Percentiles rank a stretch among this genome's conserved stretches.
phyloP scores from a whole-genome alignment of 2,888 invertebrate species.

The Ophonus ardosiacus region DNA sequence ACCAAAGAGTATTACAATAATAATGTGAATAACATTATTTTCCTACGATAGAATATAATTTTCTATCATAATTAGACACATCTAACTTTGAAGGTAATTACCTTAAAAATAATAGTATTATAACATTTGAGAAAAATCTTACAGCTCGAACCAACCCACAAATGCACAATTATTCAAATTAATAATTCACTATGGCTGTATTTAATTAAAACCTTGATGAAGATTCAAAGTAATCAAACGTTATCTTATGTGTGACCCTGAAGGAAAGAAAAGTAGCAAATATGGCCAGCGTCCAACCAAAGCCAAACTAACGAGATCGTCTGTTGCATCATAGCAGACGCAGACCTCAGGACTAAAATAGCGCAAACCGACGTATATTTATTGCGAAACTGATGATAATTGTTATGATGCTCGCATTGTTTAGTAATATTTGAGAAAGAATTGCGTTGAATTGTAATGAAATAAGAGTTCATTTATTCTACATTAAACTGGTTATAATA shows the following conservation, averaged over 20 bases:
- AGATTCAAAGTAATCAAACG: conserved; percentile 21
- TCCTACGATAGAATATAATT: background rate
- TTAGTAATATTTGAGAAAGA: conserved; percentile 37
- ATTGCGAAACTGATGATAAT: conserved; percentile 32
- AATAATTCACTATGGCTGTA: conserved; percentile 3
- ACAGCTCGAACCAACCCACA: background rate
- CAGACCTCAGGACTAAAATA: background rate
- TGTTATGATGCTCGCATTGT: conserved; percentile 26
- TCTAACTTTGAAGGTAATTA: background rate
- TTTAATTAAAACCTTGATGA: conserved; percentile 35
- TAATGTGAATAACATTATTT: background rate
- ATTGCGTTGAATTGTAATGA: background rate
- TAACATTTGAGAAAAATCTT: background rate
- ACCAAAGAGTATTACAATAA: background rate
- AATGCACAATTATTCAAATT: conserved; percentile 31
- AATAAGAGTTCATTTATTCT: background rate
- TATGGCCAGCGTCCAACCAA: conserved; percentile 8
- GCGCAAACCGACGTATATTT: background rate
- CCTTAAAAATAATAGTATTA: background rate
- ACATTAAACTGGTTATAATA: background rate
- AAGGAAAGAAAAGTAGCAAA: conserved; percentile 33
- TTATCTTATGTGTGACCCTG: conserved; percentile 29
- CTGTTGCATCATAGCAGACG: conserved; percentile 6
- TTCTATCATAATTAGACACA: background rate
- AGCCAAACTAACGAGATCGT: background rate